Conservation (phyloP, 2,113 vertebrate genomes). For the Myotis brandtii region DNA sequence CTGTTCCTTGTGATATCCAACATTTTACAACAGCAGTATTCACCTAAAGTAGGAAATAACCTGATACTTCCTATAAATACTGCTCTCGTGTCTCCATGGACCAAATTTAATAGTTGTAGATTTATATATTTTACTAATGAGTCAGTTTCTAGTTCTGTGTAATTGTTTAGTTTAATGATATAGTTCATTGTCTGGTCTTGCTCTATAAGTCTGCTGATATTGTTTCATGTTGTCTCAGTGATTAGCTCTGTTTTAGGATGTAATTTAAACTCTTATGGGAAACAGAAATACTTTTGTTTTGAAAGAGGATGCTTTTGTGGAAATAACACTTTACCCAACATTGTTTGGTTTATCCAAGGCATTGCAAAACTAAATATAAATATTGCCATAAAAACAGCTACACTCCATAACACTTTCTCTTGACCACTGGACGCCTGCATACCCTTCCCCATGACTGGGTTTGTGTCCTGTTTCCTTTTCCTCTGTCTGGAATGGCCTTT, state of each 20-base stretch:
- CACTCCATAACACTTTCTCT: background rate
- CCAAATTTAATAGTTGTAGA: conserved; percentile 99
- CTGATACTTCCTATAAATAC: conserved; percentile 94
- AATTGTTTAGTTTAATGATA: conserved; percentile 89
- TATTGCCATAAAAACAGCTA: conserved; percentile 67
- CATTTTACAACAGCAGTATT: conserved; percentile 86
- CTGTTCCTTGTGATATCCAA: conserved; percentile 82
- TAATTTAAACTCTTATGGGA: conserved; percentile 90
- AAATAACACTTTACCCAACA: conserved; percentile 86
- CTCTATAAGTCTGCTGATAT: conserved; percentile 86
- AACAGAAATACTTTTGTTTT: conserved; percentile 86
- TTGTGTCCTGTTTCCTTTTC: background rate
- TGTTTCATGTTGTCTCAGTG: conserved; percentile 85
- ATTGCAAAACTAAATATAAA: conserved; percentile 88
- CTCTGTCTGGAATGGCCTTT: background rate
- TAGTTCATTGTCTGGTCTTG: conserved; percentile 87
- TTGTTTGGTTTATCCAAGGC: conserved; percentile 86
- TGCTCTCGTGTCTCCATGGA: conserved; percentile 93
- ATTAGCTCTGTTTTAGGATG: conserved; percentile 90
- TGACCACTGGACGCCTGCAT: background rate
- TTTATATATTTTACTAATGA: conserved; percentile 97
- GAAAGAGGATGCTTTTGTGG: conserved; percentile 86
- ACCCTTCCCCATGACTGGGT: background rate
- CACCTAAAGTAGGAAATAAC: conserved; percentile 86
- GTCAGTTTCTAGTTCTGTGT: conserved; percentile 94